Conservation (phyloP, 2,113 vertebrate genomes). For the Carassius auratus region DNA sequence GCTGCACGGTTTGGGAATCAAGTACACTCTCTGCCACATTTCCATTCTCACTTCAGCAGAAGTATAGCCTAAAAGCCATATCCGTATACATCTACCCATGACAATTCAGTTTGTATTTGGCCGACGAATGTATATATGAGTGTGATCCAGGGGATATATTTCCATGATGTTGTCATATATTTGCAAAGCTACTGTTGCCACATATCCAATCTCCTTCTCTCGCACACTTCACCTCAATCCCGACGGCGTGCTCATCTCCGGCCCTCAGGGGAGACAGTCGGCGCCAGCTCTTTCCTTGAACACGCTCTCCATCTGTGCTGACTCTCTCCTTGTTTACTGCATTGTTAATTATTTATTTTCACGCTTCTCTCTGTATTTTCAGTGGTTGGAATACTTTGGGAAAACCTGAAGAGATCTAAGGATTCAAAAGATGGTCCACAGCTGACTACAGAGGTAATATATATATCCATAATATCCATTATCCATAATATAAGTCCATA, state of each 20-base stretch:
- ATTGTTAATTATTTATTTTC: constrained; percentile 28
- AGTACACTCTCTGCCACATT: neutral
- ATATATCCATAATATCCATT: no score
- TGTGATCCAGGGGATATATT: constrained; percentile 9
- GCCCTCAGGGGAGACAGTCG: neutral
- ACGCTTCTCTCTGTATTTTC: neutral
- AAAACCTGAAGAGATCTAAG: neutral
- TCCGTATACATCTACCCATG: neutral
- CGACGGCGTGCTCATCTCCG: neutral
- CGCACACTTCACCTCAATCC: neutral
- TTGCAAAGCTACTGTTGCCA: neutral
- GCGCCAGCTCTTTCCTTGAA: neutral
- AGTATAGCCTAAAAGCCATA: neutral
- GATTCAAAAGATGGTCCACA: neutral
- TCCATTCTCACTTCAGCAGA: neutral
- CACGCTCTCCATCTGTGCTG: neutral
- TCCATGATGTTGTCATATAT: constrained; percentile 1
- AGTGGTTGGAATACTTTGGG: neutral
- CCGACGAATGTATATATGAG: neutral
- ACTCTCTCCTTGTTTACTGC: constrained; percentile 3
- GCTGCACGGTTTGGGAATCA: neutral
- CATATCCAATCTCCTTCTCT: constrained; percentile 2
- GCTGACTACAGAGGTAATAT: no score
- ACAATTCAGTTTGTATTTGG: constrained; percentile 5
- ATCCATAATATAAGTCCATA: no score